A percentile compares a stretch with the other conserved stretches of the same genome.
Evolutionary conservation across 2,113 vertebrate species (phyloP).

Genomic region (Dipodomys stephensi): DNA sequence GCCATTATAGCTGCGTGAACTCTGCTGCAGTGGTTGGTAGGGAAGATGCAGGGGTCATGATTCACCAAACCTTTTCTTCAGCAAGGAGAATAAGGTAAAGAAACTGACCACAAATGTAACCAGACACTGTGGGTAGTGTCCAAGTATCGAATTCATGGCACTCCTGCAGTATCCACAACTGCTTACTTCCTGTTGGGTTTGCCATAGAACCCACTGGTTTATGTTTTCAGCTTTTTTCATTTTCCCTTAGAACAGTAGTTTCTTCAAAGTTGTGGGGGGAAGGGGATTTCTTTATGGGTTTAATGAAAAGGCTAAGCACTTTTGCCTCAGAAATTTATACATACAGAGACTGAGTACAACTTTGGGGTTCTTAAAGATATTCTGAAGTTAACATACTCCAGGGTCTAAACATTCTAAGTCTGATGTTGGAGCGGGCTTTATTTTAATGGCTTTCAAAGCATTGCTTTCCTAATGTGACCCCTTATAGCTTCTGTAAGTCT

Average conservation of each 20-base stretch:
- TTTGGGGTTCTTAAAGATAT: background rate
- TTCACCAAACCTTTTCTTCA: background rate
- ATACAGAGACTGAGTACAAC: background rate
- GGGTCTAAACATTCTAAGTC: background rate
- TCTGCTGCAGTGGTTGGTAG: background rate
- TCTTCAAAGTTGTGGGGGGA: background rate
- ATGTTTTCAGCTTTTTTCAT: background rate
- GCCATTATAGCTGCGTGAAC: background rate
- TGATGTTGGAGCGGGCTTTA: background rate
- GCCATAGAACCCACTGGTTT: background rate
- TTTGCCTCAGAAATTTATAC: background rate
- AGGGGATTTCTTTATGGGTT: background rate
- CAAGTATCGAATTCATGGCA: background rate
- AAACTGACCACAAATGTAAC: background rate
- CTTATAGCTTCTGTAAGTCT: background rate
- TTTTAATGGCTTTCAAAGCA: conserved; percentile 5
- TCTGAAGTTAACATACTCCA: background rate
- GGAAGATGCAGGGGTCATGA: background rate
- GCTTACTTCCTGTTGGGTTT: conserved; percentile 19
- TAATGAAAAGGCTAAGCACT: background rate
- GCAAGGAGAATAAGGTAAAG: background rate
- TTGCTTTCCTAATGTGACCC: background rate
- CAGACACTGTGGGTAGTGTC: background rate
- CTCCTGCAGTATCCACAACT: background rate
- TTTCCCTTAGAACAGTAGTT: background rate